A percentile compares a stretch with the other conserved stretches of the same genome.
Evolutionary conservation across 2,888 invertebrate species (phyloP).

Genomic region (Sarcophaga caerulescens): DNA sequence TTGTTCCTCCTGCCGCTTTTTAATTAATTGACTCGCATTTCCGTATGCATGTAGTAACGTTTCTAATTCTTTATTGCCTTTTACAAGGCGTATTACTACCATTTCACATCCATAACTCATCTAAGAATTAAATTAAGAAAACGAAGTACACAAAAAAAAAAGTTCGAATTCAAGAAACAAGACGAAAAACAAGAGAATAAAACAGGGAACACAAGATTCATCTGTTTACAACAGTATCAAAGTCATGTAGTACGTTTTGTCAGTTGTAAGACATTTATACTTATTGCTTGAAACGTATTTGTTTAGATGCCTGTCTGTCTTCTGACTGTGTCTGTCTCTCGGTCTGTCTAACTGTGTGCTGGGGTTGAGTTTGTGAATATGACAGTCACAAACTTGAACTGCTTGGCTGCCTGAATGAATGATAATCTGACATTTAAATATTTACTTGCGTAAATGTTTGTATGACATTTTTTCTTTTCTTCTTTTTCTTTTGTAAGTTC

Average conservation of each 20-base stretch:
- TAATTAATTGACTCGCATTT: too few species aligned
- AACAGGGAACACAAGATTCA: background rate
- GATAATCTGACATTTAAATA: conserved; percentile 79
- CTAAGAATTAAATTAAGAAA: background rate
- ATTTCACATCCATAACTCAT: conserved; percentile 8
- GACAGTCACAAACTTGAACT: conserved; percentile 43
- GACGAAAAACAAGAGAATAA: background rate
- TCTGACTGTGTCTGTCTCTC: background rate
- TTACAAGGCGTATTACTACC: background rate
- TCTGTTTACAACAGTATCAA: conserved; percentile 45
- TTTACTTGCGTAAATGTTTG: conserved; percentile 77
- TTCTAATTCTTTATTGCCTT: background rate
- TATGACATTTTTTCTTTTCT: conserved; percentile 71
- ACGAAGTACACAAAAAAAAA: background rate
- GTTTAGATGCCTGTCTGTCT: conserved; percentile 45
- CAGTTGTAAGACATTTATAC: conserved; percentile 55
- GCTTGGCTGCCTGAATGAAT: conserved; percentile 45
- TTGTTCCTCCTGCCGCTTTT: too few species aligned
- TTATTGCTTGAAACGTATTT: conserved; percentile 58
- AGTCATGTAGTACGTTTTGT: conserved; percentile 50
- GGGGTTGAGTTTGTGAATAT: background rate
- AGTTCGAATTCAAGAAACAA: background rate
- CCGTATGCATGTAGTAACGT: too few species aligned
- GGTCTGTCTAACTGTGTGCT: conserved; percentile 10
- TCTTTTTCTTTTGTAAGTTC: background rate